These are phyloP conservation scores for Anguilla obscura DNA, from an alignment of 2,797 vertebrate species.

Conservation along the genomic window DNA sequence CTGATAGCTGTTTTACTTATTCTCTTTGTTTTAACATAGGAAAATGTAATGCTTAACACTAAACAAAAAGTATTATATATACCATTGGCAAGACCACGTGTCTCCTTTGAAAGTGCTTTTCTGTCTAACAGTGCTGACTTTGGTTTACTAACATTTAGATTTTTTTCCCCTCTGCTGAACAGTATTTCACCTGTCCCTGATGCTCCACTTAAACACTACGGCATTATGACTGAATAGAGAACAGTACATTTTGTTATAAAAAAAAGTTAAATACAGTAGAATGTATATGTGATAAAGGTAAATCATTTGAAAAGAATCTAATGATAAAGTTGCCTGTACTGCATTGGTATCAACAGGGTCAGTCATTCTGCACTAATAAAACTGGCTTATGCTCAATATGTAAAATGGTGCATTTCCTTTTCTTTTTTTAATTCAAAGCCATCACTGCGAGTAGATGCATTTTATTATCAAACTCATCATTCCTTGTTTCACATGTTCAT, in stretches of 20 bases:
- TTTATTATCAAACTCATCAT: background rate
- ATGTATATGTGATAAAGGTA: constrained; percentile 50
- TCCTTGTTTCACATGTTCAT: background rate
- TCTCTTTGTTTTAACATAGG: constrained; percentile 12
- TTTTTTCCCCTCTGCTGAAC: constrained; percentile 37
- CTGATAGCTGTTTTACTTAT: background rate
- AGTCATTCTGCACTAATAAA: constrained; percentile 64
- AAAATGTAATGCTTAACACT: constrained; percentile 50
- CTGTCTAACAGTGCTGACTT: constrained; percentile 40
- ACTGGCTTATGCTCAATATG: constrained; percentile 25
- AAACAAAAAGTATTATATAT: constrained; percentile 64
- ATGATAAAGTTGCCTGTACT: constrained; percentile 50
- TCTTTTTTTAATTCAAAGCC: background rate
- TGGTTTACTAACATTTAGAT: constrained; percentile 37
- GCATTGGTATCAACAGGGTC: constrained; percentile 46
- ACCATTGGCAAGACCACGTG: constrained; percentile 44
- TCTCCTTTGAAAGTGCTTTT: constrained; percentile 30
- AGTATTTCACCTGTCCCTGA: constrained; percentile 37
- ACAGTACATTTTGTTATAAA: constrained; percentile 30
- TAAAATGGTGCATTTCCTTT: constrained; percentile 35
- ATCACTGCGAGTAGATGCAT: background rate
- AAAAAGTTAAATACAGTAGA: constrained; percentile 18
- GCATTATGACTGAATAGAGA: constrained; percentile 31
- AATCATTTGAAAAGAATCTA: constrained; percentile 49
- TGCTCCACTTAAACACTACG: constrained; percentile 34